Evolutionary conservation across 2,113 vertebrate species (phyloP).

Genomic region (Corynorhinus townsendii): DNA sequence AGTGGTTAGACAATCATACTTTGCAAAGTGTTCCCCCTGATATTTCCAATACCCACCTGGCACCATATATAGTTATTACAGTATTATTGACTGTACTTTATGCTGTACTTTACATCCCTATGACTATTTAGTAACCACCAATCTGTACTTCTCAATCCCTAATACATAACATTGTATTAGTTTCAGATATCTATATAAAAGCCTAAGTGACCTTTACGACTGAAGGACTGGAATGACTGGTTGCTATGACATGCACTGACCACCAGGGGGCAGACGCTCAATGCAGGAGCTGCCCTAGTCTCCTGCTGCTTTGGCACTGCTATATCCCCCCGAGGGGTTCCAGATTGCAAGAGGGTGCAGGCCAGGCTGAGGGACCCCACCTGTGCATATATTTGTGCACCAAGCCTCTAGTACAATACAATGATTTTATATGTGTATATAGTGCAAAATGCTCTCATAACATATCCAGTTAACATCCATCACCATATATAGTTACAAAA

Average conservation of each 20-base stretch:
- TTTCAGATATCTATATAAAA: not conserved
- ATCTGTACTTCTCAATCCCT: not conserved
- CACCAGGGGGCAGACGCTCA: no score
- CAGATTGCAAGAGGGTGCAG: no score
- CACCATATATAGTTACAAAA: not conserved
- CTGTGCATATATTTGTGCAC: no score
- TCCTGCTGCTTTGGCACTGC: no score
- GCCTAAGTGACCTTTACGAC: no score
- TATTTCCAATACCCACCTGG: not conserved
- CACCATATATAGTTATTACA: not conserved
- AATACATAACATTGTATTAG: not conserved
- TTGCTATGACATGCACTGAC: no score
- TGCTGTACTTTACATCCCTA: not conserved
- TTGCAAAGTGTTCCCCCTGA: not conserved
- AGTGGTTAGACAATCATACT: not conserved
- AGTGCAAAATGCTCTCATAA: not conserved
- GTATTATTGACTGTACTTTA: not conserved
- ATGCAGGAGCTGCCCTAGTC: no score
- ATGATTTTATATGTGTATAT: not conserved
- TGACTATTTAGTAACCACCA: not conserved
- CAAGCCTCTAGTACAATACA: not conserved
- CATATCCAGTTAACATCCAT: not conserved
- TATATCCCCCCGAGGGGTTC: no score
- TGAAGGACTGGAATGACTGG: no score
- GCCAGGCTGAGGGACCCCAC: no score